Conservation (phyloP, 2,888 invertebrate species). For the Drosophila rubida region DNA sequence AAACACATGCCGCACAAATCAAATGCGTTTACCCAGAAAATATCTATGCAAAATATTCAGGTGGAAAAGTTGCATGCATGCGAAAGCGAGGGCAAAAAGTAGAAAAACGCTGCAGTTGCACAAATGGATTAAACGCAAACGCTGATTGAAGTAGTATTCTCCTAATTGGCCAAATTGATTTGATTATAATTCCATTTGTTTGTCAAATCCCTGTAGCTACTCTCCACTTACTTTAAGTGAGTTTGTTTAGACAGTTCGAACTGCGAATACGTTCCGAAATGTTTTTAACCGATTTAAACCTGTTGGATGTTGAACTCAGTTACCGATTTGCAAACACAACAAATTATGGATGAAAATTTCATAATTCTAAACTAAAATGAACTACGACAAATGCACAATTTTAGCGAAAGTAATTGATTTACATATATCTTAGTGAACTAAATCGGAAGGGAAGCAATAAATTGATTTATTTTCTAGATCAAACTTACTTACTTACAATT, state of each 20-base stretch:
- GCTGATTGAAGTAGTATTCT: slow-evolving; percentile 1
- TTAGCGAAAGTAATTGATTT: too few species aligned
- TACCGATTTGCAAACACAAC: too few species aligned
- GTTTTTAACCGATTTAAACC: too few species aligned
- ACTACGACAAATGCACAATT: too few species aligned
- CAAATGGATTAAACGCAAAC: slow-evolving; percentile 27
- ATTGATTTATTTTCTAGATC: too few species aligned
- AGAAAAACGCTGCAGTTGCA: slow-evolving; percentile 5
- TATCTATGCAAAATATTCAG: slow-evolving; percentile 39
- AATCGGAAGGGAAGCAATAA: too few species aligned
- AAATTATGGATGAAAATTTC: too few species aligned
- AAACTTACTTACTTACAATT: too few species aligned
- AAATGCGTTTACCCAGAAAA: slow-evolving; percentile 38
- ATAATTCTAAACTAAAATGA: too few species aligned
- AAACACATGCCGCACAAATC: slow-evolving; percentile 59
- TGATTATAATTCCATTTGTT: slow-evolving; percentile 22
- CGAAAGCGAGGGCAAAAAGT: slow-evolving; percentile 16
- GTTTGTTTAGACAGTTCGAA: background rate
- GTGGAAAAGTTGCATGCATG: slow-evolving; percentile 9
- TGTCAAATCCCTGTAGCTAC: background rate
- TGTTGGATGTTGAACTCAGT: too few species aligned
- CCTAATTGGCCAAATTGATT: slow-evolving; percentile 31
- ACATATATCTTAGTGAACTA: too few species aligned
- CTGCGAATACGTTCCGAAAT: too few species aligned
- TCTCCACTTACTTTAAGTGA: background rate